Percentiles rank a stretch among this genome's conserved stretches.
These are phyloP conservation scores for Lagorchestes hirsutus DNA, from an alignment of 2,797 vertebrate species.

Conservation along the genomic window DNA sequence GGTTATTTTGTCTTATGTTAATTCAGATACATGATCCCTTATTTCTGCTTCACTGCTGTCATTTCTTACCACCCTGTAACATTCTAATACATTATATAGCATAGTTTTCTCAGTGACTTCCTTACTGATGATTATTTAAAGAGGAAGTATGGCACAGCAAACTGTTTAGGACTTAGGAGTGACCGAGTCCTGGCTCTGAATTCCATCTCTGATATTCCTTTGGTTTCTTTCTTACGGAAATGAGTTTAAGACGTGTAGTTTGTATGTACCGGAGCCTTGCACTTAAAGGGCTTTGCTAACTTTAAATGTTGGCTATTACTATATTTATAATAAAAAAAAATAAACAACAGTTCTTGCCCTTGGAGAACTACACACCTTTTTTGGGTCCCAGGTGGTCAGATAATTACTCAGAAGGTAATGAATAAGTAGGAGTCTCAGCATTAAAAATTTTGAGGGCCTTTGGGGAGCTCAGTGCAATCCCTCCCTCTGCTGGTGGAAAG, in stretches of 20 bases:
- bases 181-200: neutral
- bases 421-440: neutral
- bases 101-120: neutral
- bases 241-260: neutral
- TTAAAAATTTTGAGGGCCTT: neutral
- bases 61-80: neutral
- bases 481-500: neutral
- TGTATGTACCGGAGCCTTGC: neutral
- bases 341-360: neutral
- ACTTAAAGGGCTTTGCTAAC: neutral
- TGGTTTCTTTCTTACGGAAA: neutral
- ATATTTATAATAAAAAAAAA: neutral
- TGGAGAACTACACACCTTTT: neutral
- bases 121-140: neutral
- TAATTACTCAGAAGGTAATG: neutral
- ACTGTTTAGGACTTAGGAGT: neutral
- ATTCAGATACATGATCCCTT: neutral
- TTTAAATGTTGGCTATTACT: neutral
- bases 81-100: neutral
- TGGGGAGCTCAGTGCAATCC: too few relatives aligned
- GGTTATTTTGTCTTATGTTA: neutral
- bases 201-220: neutral
- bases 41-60: neutral
- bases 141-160: neutral
- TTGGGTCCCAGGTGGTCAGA: neutral